Evolutionary conservation across 2,888 invertebrate genomes (phyloP).

Genomic region (Caenorhabditis wallacei): DNA sequence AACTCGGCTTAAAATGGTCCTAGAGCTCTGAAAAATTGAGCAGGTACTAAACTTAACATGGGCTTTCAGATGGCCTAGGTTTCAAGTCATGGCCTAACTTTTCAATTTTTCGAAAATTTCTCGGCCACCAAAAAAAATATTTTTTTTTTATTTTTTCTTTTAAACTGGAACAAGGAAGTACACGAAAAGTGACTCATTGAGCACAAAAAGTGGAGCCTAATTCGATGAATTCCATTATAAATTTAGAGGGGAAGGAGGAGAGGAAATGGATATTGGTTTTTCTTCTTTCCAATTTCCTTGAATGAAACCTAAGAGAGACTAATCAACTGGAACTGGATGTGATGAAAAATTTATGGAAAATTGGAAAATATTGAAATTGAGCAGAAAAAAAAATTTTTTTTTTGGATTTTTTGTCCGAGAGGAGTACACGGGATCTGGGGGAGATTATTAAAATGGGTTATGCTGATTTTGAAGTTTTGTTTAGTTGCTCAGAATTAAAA

Average conservation of each 20-base stretch:
- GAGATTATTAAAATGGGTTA: too few relatives aligned
- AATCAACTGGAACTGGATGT: not conserved
- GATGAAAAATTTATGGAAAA: not conserved
- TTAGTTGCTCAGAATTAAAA: too few relatives aligned
- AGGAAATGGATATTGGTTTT: constrained; percentile 26
- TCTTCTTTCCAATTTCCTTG: constrained; percentile 7
- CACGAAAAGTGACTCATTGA: not conserved
- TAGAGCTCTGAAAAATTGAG: not conserved
- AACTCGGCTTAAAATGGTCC: not conserved
- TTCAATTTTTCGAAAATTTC: not conserved
- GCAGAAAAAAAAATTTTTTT: not conserved
- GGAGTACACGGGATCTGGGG: too few relatives aligned
- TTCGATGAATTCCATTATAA: constrained; percentile 18
- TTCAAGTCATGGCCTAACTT: not conserved
- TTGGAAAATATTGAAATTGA: not conserved
- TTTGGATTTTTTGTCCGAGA: too few relatives aligned
- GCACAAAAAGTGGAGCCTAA: not conserved
- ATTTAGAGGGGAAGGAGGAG: not conserved
- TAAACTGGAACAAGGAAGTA: not conserved
- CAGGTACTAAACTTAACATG: not conserved
- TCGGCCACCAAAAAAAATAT: not conserved
- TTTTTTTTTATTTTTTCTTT: not conserved
- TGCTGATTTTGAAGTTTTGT: too few relatives aligned
- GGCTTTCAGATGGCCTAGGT: not conserved
- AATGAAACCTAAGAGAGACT: constrained; percentile 1